Base-by-base conservation (phyloP, 2,113 vertebrate genomes). In the Trematocara variabile region DNA sequence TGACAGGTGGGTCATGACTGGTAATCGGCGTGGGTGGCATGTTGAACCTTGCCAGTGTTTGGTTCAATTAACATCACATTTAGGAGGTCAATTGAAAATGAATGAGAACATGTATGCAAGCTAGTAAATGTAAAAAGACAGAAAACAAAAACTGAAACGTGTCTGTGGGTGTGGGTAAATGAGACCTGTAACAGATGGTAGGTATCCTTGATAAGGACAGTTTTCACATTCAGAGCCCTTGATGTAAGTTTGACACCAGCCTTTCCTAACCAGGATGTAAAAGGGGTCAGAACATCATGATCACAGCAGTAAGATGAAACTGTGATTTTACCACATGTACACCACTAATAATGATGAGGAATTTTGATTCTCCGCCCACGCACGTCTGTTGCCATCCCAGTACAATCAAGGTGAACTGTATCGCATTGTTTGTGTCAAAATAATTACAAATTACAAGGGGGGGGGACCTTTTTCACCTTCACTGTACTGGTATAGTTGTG, bases 211-310 rank as follows among this genome's bases (percentile, higher is more conserved):
- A 79, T 79, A 30, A 84, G 84, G 87, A 86, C 84, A n/a, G 52
- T 50, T 86, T 83, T 85, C 44, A 84, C 68, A 87, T 80, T 89
- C 48, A 46, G 75, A 87, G 90, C 80, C 85, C 85, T 92, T 83
- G 77, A 77, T 88, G 70, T 81, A 84, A 63, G 63, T 79, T 89
- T 11, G 78, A 92, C 90, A 82, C 81, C 88, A 86, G 81, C 80
- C 81, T 84, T 60, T 86, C 53, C 18, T 41, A 13, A 30, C 30
- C 20, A 28, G 34, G 25, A 77, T 22, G 79, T 55, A 65, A 41
- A 78, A 37, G 10, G 3, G 58, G 73, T 68, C 81, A 88, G 20
- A 60, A 85, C 34, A 73, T 30, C 18, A 80, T 58, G 4, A 77
- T 56, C 39, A 55, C 3, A 13, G 18, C 34, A 55, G n/a, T 33